A percentile compares a stretch with the other conserved stretches of the same genome.
Conservation (phyloP, 2,888 invertebrate genomes). For the Parnassius mnemosyne region DNA sequence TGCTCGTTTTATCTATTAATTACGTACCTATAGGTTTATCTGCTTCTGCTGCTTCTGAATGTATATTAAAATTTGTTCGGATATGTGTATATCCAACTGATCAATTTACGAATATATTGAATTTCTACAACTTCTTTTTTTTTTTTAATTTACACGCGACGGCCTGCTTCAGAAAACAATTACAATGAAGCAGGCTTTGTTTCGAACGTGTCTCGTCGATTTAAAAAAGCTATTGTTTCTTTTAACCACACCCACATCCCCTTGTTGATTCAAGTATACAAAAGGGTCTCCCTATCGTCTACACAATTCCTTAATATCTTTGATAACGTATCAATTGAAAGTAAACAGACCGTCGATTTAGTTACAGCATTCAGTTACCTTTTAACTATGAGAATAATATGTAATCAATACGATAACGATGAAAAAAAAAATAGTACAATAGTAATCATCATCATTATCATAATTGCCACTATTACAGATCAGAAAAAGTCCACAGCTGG, state of each 20-base stretch:
- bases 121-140: no score
- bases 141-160: background rate
- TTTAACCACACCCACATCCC: slow-evolving; percentile 51
- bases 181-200: slow-evolving; percentile 12
- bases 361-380: background rate
- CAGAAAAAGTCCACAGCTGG: no score
- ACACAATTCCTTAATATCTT: slow-evolving; percentile 66
- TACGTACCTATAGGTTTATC: no score
- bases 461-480: no score
- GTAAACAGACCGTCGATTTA: slow-evolving; percentile 40
- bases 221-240: slow-evolving; percentile 52
- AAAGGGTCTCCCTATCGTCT: slow-evolving; percentile 53
- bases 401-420: no score
- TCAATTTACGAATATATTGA: no score
- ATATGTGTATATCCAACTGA: no score
- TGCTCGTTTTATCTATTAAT: no score
- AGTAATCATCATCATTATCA: no score
- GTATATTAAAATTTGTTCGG: no score
- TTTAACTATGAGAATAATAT: background rate
- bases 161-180: background rate
- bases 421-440: no score
- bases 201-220: slow-evolving; percentile 17
- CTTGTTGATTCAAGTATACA: slow-evolving; percentile 68
- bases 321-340: slow-evolving; percentile 60
- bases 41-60: no score